Base-by-base conservation (phyloP, 2,888 invertebrate genomes). In the Nebria salina region DNA sequence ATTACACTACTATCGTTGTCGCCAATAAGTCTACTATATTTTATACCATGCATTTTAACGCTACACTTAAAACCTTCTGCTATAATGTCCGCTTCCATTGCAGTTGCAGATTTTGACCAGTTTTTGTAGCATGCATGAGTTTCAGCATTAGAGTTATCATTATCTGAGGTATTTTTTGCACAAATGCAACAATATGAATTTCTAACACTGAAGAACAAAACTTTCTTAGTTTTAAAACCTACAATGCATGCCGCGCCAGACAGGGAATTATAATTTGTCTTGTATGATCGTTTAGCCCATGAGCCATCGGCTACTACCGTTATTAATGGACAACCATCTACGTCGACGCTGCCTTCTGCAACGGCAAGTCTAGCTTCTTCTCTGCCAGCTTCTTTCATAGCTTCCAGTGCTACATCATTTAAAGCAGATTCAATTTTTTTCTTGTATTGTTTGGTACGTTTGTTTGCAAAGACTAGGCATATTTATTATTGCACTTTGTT, bases 401-500 rank as follows among this genome's bases (percentile, higher is more conserved):
- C 11, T 72, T 72, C 72, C 72, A n/a, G 5, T 26, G 72, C 11
- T 26, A 72, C 34, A 34, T 72, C 72, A n/a, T 72, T 72, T 5
- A 72, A 26, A 26, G 72, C 26, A 6, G 11, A 5, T 25, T 72
- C 20, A 7, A 25, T 7, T 2, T 15, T n/a, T 72, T 13, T 4
- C 20, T 72, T 72, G 72, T 6, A 26, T 11, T 26, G 13, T 20
- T 66, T 25, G 34, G 34, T 72, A 72, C 11, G 72, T 72, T n/a
- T 11, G 13, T 26, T 26, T 25, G 20, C 15, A 43, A 8, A 43
- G 43, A 43, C 43, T 9, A 43, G 72, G 72, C 72, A 72, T 20
- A 72, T 72, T 2, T 72, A 72, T 72, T 72, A 34, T 34, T 20
- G 72, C 72, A 72, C 72, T 26, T 72, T 72, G 72, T 25, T 72